Evolutionary conservation across 2,888 invertebrate genomes (phyloP).

Genomic region (Ochropleura leucogaster): DNA sequence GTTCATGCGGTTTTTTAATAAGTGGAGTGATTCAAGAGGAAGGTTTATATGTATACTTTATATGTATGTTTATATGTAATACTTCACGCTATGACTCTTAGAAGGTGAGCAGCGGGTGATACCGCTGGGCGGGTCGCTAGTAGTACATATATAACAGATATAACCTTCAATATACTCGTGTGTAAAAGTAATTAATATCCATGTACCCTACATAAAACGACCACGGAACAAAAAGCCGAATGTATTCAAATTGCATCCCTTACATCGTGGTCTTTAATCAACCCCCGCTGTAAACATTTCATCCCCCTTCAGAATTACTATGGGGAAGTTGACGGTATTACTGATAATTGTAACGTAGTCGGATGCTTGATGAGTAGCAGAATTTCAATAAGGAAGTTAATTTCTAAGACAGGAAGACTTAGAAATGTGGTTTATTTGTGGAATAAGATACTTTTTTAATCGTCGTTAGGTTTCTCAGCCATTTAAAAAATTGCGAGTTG

Average conservation of each 20-base stretch:
- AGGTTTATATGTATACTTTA: no score
- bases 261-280: conserved; percentile 50
- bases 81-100: no score
- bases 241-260: conserved; percentile 61
- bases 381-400: conserved; percentile 32
- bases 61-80: no score
- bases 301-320: conserved; percentile 48
- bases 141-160: no score
- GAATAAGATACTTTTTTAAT: no score
- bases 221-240: conserved; percentile 48
- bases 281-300: conserved; percentile 51
- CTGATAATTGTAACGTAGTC: conserved; percentile 45
- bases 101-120: no score
- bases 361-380: conserved; percentile 27
- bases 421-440: background rate
- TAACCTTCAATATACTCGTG: conserved; percentile 13
- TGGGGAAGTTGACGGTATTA: conserved; percentile 20
- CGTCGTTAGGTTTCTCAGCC: background rate
- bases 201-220: conserved; percentile 43
- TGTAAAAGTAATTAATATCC: conserved; percentile 36
- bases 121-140: no score
- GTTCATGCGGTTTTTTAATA: no score
- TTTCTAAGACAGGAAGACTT: conserved; percentile 12
- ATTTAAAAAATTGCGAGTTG: background rate
- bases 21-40: no score